Evolutionary conservation across 2,888 invertebrate species (phyloP).

Genomic region (Platerodrilus igneus): DNA sequence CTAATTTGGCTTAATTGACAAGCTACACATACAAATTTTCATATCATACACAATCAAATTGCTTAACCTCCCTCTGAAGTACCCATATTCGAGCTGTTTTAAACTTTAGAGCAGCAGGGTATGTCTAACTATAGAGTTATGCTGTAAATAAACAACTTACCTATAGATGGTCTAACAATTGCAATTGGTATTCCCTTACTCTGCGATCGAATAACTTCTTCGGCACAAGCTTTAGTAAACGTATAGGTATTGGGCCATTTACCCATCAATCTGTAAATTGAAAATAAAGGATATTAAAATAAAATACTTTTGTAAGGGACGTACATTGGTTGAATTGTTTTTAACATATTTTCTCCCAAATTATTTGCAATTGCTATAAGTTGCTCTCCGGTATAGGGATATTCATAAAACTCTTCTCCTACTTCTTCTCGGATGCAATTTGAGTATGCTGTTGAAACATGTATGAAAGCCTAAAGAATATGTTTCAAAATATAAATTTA

Average conservation of each 20-base stretch:
- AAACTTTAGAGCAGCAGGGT: too few species aligned
- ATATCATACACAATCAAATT: too few species aligned
- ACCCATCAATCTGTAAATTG: conserved; percentile 47
- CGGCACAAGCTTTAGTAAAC: conserved; percentile 67
- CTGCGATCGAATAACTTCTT: conserved; percentile 55
- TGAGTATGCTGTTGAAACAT: conserved; percentile 36
- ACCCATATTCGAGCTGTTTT: too few species aligned
- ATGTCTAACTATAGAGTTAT: not conserved
- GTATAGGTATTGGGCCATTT: conserved; percentile 69
- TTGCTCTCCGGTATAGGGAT: conserved; percentile 49
- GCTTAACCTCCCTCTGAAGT: too few species aligned
- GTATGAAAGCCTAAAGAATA: conserved; percentile 42
- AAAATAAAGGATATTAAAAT: conserved; percentile 7
- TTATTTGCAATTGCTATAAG: conserved; percentile 34
- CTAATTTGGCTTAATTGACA: too few species aligned
- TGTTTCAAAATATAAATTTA: too few species aligned
- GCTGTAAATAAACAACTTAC: conserved; percentile 2
- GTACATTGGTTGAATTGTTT: conserved; percentile 37
- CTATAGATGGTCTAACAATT: conserved; percentile 56
- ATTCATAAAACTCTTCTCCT: conserved; percentile 48
- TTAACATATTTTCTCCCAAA: conserved; percentile 43
- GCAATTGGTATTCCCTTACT: conserved; percentile 55
- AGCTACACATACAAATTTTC: too few species aligned
- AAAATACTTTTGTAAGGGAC: too few species aligned
- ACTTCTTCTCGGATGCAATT: conserved; percentile 31